phyloP scores from a whole-genome alignment of 2,888 invertebrate genomes.

The Taphrorychus bicolor region DNA sequence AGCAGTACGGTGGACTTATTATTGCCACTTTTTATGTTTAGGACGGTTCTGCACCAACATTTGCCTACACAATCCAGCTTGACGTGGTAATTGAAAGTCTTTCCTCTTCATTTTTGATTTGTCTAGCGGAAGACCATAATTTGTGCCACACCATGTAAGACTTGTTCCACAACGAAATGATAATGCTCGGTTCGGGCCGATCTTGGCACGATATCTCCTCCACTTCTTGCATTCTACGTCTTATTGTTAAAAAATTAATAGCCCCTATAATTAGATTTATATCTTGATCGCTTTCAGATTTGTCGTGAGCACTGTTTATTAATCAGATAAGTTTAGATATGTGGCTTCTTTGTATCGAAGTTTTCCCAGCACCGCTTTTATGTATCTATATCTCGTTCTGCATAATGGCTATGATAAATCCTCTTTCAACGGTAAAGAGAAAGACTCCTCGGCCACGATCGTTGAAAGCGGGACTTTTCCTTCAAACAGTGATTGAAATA shows the following conservation, averaged over 20 bases:
- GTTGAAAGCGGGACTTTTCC: background rate
- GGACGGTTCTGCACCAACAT: background rate
- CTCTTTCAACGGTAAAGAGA: background rate
- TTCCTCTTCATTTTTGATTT: constrained; percentile 53
- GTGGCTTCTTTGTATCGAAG: constrained; percentile 22
- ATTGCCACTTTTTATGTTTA: no score
- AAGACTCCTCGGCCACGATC: no score
- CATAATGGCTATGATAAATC: background rate
- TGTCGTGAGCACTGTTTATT: constrained; percentile 29
- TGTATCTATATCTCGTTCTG: background rate
- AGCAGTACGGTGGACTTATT: no score
- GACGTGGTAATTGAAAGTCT: constrained; percentile 56
- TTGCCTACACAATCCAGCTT: constrained; percentile 52
- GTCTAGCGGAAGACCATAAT: constrained; percentile 58
- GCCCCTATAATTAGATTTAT: constrained; percentile 35
- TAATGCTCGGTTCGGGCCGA: constrained; percentile 33
- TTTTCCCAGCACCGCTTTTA: background rate
- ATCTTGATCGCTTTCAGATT: constrained; percentile 29
- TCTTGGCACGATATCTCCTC: constrained; percentile 33
- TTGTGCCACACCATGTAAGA: constrained; percentile 57
- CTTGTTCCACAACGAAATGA: constrained; percentile 55
- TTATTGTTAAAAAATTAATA: constrained; percentile 37
- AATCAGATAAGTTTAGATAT: constrained; percentile 30
- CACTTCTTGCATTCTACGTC: constrained; percentile 26
- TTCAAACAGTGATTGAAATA: background rate